Evolutionary conservation across 2,888 invertebrate species (phyloP).

Genomic region (Pandemis cinnamomeana): DNA sequence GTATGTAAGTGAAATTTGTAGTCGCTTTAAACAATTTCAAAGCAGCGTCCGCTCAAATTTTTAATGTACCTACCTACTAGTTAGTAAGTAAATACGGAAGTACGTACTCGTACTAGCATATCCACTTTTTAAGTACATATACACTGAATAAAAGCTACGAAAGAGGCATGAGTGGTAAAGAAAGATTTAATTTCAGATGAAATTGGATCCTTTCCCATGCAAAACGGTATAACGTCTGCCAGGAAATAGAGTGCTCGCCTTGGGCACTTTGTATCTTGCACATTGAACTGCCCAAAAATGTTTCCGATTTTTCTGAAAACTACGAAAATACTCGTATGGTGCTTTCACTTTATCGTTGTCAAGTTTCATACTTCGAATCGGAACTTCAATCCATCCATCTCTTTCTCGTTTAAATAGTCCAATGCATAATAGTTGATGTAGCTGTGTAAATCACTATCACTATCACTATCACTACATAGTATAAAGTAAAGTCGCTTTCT

Average conservation of each 20-base stretch:
- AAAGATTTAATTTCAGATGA: slow-evolving; percentile 15
- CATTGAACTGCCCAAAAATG: not conserved
- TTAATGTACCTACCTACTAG: not conserved
- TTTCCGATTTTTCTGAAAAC: not conserved
- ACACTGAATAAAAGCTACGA: not conserved
- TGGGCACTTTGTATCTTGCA: slow-evolving; percentile 5
- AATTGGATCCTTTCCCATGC: slow-evolving; percentile 14
- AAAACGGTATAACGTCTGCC: slow-evolving; percentile 12
- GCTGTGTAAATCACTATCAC: too few species aligned
- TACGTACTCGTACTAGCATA: not conserved
- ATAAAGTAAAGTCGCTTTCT: too few species aligned
- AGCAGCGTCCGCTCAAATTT: not conserved
- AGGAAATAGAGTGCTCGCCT: slow-evolving; percentile 11
- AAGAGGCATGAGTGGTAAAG: slow-evolving; percentile 5
- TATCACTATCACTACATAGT: too few species aligned
- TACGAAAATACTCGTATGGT: not conserved
- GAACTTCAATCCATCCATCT: not conserved
- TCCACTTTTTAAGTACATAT: not conserved
- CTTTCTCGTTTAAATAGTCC: not conserved
- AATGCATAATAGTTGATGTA: too few species aligned
- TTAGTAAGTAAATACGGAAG: too few species aligned
- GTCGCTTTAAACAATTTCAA: not conserved
- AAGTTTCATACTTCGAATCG: not conserved
- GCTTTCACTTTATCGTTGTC: not conserved
- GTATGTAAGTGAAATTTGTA: not conserved